Conservation (phyloP, 2,888 invertebrate species). For the Tinea pellionella region DNA sequence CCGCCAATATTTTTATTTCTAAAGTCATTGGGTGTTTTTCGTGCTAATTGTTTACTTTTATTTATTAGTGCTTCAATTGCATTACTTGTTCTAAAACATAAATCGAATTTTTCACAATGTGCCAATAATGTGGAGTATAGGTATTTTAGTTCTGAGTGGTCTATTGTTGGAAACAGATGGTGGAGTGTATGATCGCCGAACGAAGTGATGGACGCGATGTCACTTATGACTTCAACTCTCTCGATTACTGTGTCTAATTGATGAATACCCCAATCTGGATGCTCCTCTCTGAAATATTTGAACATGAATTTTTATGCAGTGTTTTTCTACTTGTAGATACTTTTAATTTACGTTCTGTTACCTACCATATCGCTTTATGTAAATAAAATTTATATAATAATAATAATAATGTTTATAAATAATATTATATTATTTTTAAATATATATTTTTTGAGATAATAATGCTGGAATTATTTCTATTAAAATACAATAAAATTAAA, state of each 20-base stretch:
- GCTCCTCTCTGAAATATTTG: constrained; percentile 45
- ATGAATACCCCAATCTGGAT: constrained; percentile 80
- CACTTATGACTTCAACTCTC: constrained; percentile 74
- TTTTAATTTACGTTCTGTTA: too few species aligned
- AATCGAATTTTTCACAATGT: constrained; percentile 74
- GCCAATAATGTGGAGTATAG: constrained; percentile 73
- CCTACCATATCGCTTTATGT: too few species aligned
- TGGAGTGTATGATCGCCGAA: constrained; percentile 85
- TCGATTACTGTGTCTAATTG: constrained; percentile 82
- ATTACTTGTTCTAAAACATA: constrained; percentile 55
- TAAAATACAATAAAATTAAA: too few species aligned
- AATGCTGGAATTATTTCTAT: too few species aligned
- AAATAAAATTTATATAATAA: too few species aligned
- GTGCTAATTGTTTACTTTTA: constrained; percentile 66
- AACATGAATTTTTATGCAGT: too few species aligned
- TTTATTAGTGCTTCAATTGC: constrained; percentile 75
- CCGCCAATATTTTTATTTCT: constrained; percentile 20
- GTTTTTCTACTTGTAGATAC: too few species aligned
- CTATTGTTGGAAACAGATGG: constrained; percentile 84
- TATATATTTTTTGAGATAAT: too few species aligned
- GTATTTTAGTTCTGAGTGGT: constrained; percentile 77
- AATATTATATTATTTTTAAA: too few species aligned
- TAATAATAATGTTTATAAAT: too few species aligned
- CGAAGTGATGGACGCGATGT: constrained; percentile 75
- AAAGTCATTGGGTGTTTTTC: constrained; percentile 45